Percentiles rank a stretch among this genome's conserved stretches.
Evolutionary conservation across 2,888 invertebrate genomes (phyloP).

Genomic region (Hipparchia semele): DNA sequence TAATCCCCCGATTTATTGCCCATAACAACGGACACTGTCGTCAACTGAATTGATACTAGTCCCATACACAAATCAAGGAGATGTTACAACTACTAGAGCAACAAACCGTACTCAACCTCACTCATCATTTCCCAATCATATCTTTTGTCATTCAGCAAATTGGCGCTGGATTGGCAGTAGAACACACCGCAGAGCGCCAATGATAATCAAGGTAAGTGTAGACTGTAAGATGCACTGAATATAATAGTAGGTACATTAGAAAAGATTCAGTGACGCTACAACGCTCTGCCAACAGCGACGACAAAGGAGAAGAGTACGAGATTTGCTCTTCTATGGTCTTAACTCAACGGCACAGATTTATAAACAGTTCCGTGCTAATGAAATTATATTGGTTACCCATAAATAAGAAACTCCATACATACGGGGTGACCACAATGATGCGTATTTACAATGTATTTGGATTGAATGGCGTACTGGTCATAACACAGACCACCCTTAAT

Average conservation of each 20-base stretch:
- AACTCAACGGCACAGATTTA: slow-evolving; percentile 60
- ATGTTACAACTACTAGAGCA: background rate
- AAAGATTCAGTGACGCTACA: background rate
- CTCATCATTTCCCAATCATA: too few species aligned
- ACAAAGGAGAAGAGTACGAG: too few species aligned
- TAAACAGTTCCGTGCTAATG: slow-evolving; percentile 73
- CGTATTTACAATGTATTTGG: slow-evolving; percentile 68
- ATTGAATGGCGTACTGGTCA: slow-evolving; percentile 63
- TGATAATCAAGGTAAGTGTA: too few species aligned
- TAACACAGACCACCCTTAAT: slow-evolving; percentile 60
- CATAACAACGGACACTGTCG: slow-evolving; percentile 70
- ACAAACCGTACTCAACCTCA: too few species aligned
- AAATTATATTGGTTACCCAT: slow-evolving; percentile 77
- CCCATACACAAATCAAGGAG: background rate
- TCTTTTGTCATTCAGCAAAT: too few species aligned
- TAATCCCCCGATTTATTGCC: slow-evolving; percentile 80
- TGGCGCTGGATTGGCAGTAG: too few species aligned
- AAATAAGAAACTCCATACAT: slow-evolving; percentile 69
- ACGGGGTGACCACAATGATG: slow-evolving; percentile 62
- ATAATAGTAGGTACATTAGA: too few species aligned
- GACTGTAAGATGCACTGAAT: background rate
- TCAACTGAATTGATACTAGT: slow-evolving; percentile 61
- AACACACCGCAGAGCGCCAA: too few species aligned
- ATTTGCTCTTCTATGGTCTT: background rate
- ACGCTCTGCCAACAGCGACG: background rate